Evolutionary conservation across 2,113 vertebrate species (phyloP).

Genomic region (Salvator merianae): DNA sequence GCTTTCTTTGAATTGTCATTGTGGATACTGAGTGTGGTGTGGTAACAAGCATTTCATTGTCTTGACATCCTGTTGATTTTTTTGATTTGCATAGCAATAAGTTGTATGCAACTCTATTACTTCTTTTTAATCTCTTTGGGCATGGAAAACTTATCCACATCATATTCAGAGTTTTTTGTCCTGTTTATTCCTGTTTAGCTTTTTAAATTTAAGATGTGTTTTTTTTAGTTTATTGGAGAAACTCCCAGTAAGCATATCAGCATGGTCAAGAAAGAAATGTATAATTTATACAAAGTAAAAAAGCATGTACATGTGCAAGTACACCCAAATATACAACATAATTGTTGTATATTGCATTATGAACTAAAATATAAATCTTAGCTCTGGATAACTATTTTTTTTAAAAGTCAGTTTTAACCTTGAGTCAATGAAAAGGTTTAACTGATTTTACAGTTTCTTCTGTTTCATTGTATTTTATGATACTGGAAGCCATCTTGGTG

Average conservation of each 20-base stretch:
- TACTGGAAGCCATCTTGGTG: too few relatives aligned
- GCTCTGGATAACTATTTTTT: too few relatives aligned
- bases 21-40: rapidly evolving
- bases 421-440: too few relatives aligned
- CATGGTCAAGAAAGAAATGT: not conserved
- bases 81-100: too few relatives aligned
- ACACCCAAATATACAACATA: too few relatives aligned
- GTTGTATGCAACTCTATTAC: not conserved
- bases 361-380: too few relatives aligned
- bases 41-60: not conserved
- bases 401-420: too few relatives aligned
- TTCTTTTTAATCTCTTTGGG: not conserved
- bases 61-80: not conserved
- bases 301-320: too few relatives aligned
- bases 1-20: not conserved
- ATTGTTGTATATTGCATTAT: too few relatives aligned
- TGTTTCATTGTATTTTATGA: too few relatives aligned
- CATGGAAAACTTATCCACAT: not conserved
- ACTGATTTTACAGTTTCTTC: too few relatives aligned
- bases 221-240: not conserved
- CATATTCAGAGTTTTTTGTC: not conserved
- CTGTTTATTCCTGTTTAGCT: not conserved
- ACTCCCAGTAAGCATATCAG: not conserved
- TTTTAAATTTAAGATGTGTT: not conserved
- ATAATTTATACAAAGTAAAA: too few relatives aligned